Evolutionary conservation across 2,888 invertebrate genomes (phyloP), one percentile per base, ranked within the genome.

Genomic region (Crematogaster levior): DNA sequence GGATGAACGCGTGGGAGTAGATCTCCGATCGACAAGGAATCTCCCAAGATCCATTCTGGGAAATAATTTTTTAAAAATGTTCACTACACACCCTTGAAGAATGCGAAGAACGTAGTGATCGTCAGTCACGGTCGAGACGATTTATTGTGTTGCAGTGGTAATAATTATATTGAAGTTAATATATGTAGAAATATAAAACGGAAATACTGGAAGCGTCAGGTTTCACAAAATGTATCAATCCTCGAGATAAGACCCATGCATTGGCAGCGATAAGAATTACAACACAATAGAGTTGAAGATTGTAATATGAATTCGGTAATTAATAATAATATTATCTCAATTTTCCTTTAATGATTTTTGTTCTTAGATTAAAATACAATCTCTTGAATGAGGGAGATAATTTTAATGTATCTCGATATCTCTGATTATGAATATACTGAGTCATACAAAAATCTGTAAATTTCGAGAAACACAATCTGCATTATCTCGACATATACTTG

Each of bases 1-100:
- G 81, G 72, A 77, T 48, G 65, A 34, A 30, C 77, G 86, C 90
- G 89, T 89, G 88, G 89, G 89, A 89, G 89, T 86, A 51, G 77
- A 51, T 81, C 83, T 68, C 43, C 81, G 81, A 89, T 88, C 90
- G 86, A 86, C 83, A 83, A 82, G 85, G 83, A 84, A 86, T 86
- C 88, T 89, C 79, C 43, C 90, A 83, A 84, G 88, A 85, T 65
- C 77, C 84, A 58, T 86, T 88, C 88, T 81, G 40, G 75, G 84
- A 74, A 86, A 75, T 81, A 30, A 84, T 85, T 85, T 88, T 85
- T 85, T 27, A 5, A 74, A 80, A 82, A 72, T 30, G 46, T 48
- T 70, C 40, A 37, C 37, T 34, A n/a, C 9, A 43, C 37, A 53
- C 51, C 60, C 65, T 56, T 56, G 66, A 24, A 75, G 63, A 70